Base-by-base conservation (phyloP, 2,888 invertebrate genomes). In the Drosophila eohydei region DNA sequence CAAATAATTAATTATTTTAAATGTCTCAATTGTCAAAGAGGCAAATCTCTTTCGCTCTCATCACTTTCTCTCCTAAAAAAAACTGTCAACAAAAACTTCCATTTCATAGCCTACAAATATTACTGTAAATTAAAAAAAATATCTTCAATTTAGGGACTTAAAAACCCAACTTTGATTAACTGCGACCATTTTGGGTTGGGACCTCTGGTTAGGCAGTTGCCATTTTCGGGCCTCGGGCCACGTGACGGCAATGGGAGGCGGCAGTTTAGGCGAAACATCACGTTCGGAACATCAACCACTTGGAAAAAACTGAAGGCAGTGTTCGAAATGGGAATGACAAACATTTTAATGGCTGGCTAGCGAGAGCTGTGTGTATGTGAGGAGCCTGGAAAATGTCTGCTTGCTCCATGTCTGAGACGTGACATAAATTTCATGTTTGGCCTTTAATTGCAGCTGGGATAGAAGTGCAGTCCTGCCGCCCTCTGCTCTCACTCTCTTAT, bases 231-330 rank as follows among this genome's bases (percentile, higher is more conserved):
- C 21, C 46, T 32, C 16, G 11, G 12, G 55, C 71, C 73, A 78
- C 86, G 86, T 87, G 86, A 75, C 85, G 54, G 54, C 32, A 50
- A 11, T 26, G 51, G 51, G 74, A 74, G 75, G 68, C 78, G 63
- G 56, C 76, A 78, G 80, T 88, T 88, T 87, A 78, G 58, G 77
- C 73, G 63, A 65, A 76, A 77, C 74, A 72, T 81, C 88, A 87
- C 86, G 86, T 87, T 62, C 71, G 14, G 55, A 70, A 68, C 80
- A 80, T 77, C 77, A 80, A 85, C 71, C 73, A 81, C 81, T 81
- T 84, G 80, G 52, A 48, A 58, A 85, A 81, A 81, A 79, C 76
- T 80, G 72, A 71, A 70, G 57, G 54, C 64, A 67, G 52, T 40
- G 50, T 75, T 69, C 68, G 62, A 63, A 69, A 63, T 72, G 71